phyloP scores from a whole-genome alignment of 2,113 vertebrate genomes.

The Triplophysa tibetana region DNA sequence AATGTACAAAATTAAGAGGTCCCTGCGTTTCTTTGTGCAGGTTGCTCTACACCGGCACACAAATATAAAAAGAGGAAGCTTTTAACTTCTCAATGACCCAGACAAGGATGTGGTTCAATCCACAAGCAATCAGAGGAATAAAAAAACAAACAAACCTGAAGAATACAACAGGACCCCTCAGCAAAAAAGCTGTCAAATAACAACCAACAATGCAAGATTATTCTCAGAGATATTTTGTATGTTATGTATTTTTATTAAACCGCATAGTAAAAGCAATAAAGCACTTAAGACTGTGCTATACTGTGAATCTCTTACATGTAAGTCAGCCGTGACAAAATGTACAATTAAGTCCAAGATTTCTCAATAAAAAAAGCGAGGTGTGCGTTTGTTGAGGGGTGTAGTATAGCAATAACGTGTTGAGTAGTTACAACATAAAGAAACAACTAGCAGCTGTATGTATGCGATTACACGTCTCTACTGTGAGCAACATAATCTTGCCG shows the following conservation, averaged over 20 bases:
- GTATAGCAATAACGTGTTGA: conserved; percentile 29
- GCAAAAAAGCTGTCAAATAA: too few species aligned
- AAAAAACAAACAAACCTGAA: not conserved
- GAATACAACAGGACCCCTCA: too few species aligned
- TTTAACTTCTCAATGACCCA: conserved; percentile 30
- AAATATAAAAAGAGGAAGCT: conserved; percentile 8
- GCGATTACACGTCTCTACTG: conserved; percentile 51
- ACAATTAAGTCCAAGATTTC: too few species aligned
- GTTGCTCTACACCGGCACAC: conserved; percentile 8
- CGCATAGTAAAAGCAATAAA: too few species aligned
- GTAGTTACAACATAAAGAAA: conserved; percentile 44
- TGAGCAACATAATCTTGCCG: conserved; percentile 42
- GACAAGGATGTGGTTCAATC: not conserved
- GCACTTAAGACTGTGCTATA: too few species aligned
- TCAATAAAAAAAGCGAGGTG: not conserved
- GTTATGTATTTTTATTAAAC: too few species aligned
- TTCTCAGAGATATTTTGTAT: too few species aligned
- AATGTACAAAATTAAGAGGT: not conserved
- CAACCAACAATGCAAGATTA: too few species aligned
- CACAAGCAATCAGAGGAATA: not conserved
- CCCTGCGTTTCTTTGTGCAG: conserved; percentile 4
- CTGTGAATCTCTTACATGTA: too few species aligned
- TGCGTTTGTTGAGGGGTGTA: not conserved
- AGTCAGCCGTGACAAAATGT: too few species aligned
- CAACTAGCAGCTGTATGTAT: conserved; percentile 53